These are phyloP conservation scores for Lycocerus yunnanus DNA, from an alignment of 2,888 invertebrate genomes.

Conservation along the genomic window DNA sequence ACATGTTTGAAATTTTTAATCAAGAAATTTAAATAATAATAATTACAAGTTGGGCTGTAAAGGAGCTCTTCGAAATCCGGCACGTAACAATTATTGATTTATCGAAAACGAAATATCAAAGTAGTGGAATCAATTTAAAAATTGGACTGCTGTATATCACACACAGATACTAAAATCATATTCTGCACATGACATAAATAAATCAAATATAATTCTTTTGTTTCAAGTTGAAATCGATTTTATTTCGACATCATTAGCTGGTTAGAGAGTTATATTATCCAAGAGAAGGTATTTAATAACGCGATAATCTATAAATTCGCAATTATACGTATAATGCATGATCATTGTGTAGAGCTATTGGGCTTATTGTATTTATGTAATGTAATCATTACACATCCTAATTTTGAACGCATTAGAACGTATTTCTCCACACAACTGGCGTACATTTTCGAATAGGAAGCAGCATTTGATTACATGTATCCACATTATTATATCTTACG, in stretches of 20 bases:
- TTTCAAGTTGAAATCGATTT: neutral
- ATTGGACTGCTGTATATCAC: neutral
- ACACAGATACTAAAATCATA: neutral
- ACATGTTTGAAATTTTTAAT: neutral
- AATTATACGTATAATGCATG: neutral
- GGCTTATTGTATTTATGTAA: neutral
- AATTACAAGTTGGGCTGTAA: neutral
- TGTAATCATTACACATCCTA: neutral
- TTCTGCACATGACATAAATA: neutral
- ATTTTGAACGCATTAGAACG: neutral
- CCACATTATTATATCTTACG: neutral
- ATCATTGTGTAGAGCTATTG: neutral
- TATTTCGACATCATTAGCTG: neutral
- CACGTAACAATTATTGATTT: neutral
- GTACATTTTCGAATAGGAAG: neutral
- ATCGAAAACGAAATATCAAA: neutral
- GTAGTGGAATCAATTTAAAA: neutral
- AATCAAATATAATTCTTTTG: slow-evolving; percentile 2
- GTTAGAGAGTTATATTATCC: slow-evolving; percentile 3
- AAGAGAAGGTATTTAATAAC: neutral
- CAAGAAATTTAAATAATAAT: neutral
- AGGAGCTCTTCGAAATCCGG: neutral
- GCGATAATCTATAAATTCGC: neutral
- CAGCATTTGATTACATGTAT: neutral
- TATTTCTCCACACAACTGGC: neutral